Evolutionary conservation across 2,113 vertebrate species (phyloP).

Genomic region (Campylorhamphus procurvoides): DNA sequence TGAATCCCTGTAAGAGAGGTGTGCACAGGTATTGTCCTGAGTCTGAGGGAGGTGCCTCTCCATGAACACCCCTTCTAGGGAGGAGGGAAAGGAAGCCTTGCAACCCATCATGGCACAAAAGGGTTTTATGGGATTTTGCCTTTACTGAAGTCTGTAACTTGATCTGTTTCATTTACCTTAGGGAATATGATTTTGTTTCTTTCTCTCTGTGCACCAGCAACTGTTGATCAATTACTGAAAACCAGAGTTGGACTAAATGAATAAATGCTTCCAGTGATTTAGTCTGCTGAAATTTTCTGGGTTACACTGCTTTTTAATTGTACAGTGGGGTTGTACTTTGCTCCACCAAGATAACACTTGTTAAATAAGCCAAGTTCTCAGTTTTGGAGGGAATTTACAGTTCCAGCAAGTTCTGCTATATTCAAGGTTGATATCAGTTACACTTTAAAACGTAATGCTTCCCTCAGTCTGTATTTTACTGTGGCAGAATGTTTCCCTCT

Average conservation of each 20-base stretch:
- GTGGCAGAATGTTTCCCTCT: neutral
- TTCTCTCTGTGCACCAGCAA: neutral
- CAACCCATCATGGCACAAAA: fast-evolving
- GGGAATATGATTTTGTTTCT: neutral
- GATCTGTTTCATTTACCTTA: neutral
- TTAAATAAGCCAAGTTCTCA: neutral
- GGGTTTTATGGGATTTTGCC: neutral
- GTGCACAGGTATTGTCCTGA: neutral
- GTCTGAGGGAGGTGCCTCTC: neutral
- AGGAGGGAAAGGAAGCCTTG: neutral
- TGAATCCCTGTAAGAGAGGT: neutral
- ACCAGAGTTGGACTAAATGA: neutral
- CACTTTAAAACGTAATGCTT: fast-evolving
- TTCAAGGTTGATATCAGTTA: neutral
- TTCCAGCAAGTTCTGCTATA: neutral
- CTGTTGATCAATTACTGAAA: neutral
- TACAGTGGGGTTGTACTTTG: neutral
- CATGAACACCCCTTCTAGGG: neutral
- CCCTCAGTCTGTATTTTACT: neutral
- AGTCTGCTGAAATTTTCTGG: neutral
- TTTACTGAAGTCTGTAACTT: neutral
- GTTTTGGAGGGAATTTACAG: neutral
- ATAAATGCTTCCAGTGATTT: neutral
- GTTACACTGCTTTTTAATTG: neutral
- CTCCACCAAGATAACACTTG: neutral